A percentile compares a stretch with the other conserved stretches of the same genome.
These are phyloP conservation scores for Seira sanloemensis DNA, from an alignment of 2,888 invertebrate species.

Conservation along the genomic window DNA sequence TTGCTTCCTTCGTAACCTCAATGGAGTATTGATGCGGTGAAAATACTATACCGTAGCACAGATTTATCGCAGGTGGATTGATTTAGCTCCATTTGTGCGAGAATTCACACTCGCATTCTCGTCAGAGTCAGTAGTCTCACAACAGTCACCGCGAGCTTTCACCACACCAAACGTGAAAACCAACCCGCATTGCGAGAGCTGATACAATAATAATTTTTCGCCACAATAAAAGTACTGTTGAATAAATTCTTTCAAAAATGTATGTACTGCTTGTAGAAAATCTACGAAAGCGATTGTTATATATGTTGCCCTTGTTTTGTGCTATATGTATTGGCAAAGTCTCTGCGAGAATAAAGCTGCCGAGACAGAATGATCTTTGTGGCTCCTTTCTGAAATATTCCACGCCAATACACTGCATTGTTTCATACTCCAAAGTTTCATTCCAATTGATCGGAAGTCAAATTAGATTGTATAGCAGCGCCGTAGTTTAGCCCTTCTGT, in stretches of 20 bases:
- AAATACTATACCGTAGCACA: too few species aligned
- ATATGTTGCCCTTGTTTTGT: neutral
- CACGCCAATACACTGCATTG: neutral
- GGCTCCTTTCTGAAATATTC: neutral
- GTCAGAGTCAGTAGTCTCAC: too few species aligned
- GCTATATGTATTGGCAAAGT: too few species aligned
- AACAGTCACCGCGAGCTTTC: too few species aligned
- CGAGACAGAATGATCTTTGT: too few species aligned
- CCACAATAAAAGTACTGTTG: too few species aligned
- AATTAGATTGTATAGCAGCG: neutral
- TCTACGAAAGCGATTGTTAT: neutral
- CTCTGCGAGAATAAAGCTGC: too few species aligned
- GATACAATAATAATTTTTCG: too few species aligned
- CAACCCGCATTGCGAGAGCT: neutral
- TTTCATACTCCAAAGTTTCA: neutral
- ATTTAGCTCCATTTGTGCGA: slow-evolving; percentile 55
- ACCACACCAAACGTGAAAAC: slow-evolving; percentile 53
- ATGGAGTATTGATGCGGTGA: too few species aligned
- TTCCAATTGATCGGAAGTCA: neutral
- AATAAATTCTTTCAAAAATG: neutral
- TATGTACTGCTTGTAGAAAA: too few species aligned
- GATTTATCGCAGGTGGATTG: slow-evolving; percentile 57
- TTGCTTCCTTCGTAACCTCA: too few species aligned
- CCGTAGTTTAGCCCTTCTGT: neutral
- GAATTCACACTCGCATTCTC: too few species aligned